A percentile compares a stretch with the other conserved stretches of the same genome.
Conservation (phyloP, 2,888 invertebrate species). For the Pseudeuparius sepicola region DNA sequence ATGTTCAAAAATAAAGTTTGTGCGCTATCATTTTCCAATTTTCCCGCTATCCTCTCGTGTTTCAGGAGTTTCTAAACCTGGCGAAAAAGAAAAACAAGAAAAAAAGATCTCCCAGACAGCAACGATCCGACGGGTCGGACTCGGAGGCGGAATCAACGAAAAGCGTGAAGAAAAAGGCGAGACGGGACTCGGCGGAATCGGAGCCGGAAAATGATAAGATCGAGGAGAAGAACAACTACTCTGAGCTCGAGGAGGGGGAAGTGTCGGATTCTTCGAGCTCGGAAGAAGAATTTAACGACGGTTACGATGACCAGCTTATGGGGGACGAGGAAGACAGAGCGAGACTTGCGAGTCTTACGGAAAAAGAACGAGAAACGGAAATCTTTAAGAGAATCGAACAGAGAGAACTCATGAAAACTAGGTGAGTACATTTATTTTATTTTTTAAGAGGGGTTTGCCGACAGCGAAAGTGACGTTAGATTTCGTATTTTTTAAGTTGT, state of each 20-base stretch:
- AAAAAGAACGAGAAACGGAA: conserved; percentile 94
- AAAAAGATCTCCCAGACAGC: conserved; percentile 34
- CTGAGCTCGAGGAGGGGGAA: conserved; percentile 83
- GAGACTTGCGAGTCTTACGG: conserved; percentile 82
- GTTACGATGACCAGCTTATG: conserved; percentile 94
- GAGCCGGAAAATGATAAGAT: conserved; percentile 26
- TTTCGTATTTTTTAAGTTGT: too few species aligned
- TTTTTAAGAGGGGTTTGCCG: too few species aligned
- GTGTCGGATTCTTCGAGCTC: conserved; percentile 60
- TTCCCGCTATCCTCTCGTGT: too few species aligned
- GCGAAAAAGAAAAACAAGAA: conserved; percentile 68
- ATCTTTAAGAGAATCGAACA: conserved; percentile 94
- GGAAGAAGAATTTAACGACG: conserved; percentile 90
- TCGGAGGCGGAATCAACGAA: conserved; percentile 38
- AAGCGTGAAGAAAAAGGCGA: conserved; percentile 35
- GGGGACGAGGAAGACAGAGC: conserved; percentile 93
- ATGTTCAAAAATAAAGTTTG: too few species aligned
- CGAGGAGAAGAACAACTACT: conserved; percentile 39
- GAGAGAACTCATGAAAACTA: conserved; percentile 84
- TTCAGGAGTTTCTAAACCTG: conserved; percentile 68
- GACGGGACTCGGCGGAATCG: conserved; percentile 26
- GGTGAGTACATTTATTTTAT: conserved; percentile 41
- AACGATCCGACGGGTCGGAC: conserved; percentile 31
- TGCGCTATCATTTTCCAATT: too few species aligned
- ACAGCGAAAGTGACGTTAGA: too few species aligned